Base-by-base conservation (phyloP, 2,888 invertebrate genomes). In the Lasioglossum zephyrum region DNA sequence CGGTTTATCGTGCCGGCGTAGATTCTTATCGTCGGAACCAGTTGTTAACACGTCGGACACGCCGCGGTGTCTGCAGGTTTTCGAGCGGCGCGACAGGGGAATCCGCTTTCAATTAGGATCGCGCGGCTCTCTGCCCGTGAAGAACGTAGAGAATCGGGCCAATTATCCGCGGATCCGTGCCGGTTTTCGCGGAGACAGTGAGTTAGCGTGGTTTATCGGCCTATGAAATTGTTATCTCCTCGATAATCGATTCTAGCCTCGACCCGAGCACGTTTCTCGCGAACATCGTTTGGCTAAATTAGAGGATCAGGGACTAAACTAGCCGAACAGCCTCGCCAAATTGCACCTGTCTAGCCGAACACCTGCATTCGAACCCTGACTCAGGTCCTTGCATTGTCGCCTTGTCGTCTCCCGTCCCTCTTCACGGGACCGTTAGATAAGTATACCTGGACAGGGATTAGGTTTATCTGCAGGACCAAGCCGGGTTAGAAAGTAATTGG, bases 291-390 rank as follows among this genome's bases (percentile, higher is more conserved):
- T 47, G 3, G 47, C n/a, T n/a, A 22, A 39, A 18, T 36, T 49
- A 53, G 69, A 9, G 36, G n/a, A 69, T 73, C 73, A 16, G 5
- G 1, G 31, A 9, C 60, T 66, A 31, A 47, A 39, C n/a, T 69
- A 82, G 80, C 85, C 77, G 80, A 85, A 47, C 49, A 22, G 44
- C 74, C 91, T 91, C 89, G 92, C 88, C 88, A 91, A 93, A 93
- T 92, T 93, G 91, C 92, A 93, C 93, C 93, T 92, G 93, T 93
- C 90, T 88, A 81, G 69, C 60, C 49, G 36, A 86, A 90, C 92
- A 93, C 92, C 93, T 93, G 93, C 92, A 88, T 90, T 92, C 89
- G 88, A 91, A 89, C 84, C 90, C 73, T 90, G 92, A 91, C 90
- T 90, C 90, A 85, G 82, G 81, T 4, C 81, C 82, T 77, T 53